Base-by-base conservation (phyloP, 2,797 vertebrate genomes). In the Prunella strophiata region DNA sequence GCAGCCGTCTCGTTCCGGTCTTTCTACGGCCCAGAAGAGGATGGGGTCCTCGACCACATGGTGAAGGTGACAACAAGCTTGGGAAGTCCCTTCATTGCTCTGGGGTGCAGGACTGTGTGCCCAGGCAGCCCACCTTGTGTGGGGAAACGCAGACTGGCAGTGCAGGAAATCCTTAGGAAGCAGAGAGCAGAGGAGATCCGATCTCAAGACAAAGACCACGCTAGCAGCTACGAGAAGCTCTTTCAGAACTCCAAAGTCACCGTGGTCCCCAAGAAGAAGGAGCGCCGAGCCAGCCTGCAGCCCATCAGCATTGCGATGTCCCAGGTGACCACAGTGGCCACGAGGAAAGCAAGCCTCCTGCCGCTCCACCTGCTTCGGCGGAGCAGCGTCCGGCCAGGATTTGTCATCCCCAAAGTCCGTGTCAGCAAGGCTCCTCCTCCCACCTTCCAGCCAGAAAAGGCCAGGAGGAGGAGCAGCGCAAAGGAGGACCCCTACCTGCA, bases 11-110 rank as follows among this genome's bases (percentile, higher is more conserved):
- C 96, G 30, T 98, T 99, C 20, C 98, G 97, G 10, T 97, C 98
- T 2, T 97, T 98, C 91, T 98, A 94, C 0, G 98, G 99, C 78
- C 98, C 98, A 0, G 98, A 98, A 85, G 99, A 99, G 7, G 98
- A 98, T 0, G 99, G 99, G 0, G 99, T 98, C 15, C 97, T 99
- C 8, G 98, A 99, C 96, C 99, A 99, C 96, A 98, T 99, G 99
- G 99, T 99, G 85, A 98, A 97, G 65, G 96, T 99, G 90, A 99
- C 99, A 11, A 99, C 99, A 0, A 98, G 98, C 40, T 94, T 99
- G 82, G 97, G 97, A 93, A 99, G 99, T 88, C 99, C 99, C 2
- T 98, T 99, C 13, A 95, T 99, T 13, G 98, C 98, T 1, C 88
- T 98, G 26, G 97, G 98, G 1, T 99, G 99, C 86, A 98, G 97